Evolutionary conservation across 1,140 invertebrate genomes (phyloP).

Genomic region (Drosophila parabipectinata): DNA sequence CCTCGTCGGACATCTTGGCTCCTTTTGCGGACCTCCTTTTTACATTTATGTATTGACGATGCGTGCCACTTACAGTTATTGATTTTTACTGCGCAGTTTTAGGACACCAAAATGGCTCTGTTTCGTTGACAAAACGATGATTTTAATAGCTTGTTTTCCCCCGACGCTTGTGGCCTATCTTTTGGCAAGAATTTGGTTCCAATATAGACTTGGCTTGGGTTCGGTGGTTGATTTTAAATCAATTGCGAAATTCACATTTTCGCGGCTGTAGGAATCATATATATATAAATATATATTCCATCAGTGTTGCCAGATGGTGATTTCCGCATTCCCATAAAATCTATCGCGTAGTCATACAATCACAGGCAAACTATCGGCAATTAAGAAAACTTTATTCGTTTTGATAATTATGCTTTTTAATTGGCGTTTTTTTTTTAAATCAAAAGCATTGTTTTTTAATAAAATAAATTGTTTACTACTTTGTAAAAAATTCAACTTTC

Average conservation of each 20-base stretch:
- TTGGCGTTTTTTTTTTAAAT: too few relatives aligned
- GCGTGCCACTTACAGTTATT: constrained; percentile 76
- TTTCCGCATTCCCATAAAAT: too few relatives aligned
- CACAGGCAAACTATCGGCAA: too few relatives aligned
- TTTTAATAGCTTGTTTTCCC: background rate
- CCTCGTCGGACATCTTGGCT: constrained; percentile 75
- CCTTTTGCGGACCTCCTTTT: constrained; percentile 20
- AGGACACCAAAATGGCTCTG: constrained; percentile 16
- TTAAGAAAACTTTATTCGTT: too few relatives aligned
- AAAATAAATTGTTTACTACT: too few relatives aligned
- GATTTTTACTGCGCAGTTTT: constrained; percentile 79
- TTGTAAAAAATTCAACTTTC: too few relatives aligned
- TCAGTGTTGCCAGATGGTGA: too few relatives aligned
- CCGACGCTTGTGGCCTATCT: background rate
- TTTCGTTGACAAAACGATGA: background rate
- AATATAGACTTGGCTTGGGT: background rate
- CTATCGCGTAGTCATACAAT: too few relatives aligned
- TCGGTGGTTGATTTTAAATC: constrained; percentile 32
- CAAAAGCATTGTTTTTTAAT: too few relatives aligned
- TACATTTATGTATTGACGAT: constrained; percentile 50
- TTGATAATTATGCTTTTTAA: too few relatives aligned
- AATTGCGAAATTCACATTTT: constrained; percentile 69
- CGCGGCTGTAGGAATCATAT: constrained; percentile 46
- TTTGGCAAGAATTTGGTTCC: background rate
- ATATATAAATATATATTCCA: background rate